These are phyloP conservation scores for Conops quadrifasciatus DNA, from an alignment of 2,888 invertebrate genomes.

Conservation along the genomic window DNA sequence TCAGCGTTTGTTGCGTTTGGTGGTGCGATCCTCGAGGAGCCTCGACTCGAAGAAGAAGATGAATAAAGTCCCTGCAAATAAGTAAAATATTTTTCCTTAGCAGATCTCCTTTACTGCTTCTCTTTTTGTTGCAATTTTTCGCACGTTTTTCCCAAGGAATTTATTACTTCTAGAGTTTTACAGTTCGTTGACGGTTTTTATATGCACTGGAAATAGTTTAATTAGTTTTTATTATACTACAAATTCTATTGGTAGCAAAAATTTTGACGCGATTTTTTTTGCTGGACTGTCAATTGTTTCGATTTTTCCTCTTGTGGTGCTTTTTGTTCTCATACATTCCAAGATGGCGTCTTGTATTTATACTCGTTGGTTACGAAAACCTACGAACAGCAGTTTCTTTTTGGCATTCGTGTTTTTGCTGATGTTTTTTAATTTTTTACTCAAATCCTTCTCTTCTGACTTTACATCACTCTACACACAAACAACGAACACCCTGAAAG, in stretches of 20 bases:
- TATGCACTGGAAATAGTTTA: slow-evolving; percentile 37
- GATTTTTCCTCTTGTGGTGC: slow-evolving; percentile 55
- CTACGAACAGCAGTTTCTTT: slow-evolving; percentile 24
- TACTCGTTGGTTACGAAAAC: slow-evolving; percentile 26
- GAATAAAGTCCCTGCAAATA: slow-evolving; percentile 12
- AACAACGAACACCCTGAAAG: no score
- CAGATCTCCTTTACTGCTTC: slow-evolving; percentile 45
- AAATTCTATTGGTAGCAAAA: no score
- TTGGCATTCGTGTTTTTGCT: slow-evolving; percentile 28
- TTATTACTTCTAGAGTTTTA: slow-evolving; percentile 38
- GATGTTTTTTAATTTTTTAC: slow-evolving; percentile 7
- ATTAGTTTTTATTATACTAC: no score
- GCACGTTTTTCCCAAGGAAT: slow-evolving; percentile 41
- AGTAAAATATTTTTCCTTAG: slow-evolving; percentile 40
- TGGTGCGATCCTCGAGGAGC: slow-evolving; percentile 11
- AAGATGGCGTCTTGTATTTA: slow-evolving; percentile 56
- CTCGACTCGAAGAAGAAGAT: not conserved
- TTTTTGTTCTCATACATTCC: slow-evolving; percentile 56
- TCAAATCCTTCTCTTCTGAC: slow-evolving; percentile 17
- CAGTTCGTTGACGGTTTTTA: slow-evolving; percentile 40
- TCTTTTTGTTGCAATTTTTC: slow-evolving; percentile 38
- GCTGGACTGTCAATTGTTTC: slow-evolving; percentile 50
- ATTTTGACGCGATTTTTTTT: slow-evolving; percentile 54
- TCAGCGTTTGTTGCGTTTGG: slow-evolving; percentile 26
- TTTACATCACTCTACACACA: slow-evolving; percentile 24